Evolutionary conservation across 2,113 vertebrate species (phyloP), one percentile per base, ranked within the genome.

Genomic region (Ammodytes dubius): DNA sequence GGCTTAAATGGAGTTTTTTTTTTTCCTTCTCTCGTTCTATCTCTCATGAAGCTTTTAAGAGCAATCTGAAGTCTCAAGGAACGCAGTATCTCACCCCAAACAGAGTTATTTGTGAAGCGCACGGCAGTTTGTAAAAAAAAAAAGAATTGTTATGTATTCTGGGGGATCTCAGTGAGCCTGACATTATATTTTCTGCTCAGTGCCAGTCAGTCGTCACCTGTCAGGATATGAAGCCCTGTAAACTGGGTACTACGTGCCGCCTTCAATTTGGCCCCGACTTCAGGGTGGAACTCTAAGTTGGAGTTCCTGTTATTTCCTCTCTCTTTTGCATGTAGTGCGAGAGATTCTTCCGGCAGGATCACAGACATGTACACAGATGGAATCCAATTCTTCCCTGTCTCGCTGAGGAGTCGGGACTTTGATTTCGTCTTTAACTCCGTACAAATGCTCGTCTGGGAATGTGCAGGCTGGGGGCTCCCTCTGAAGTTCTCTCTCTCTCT

Each of bases 401-500:
- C 52, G 74, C 90, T 68, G 88, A 87, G 83, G 83, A 92, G 86
- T 83, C 85, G 7, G 27, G 81, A 84, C 94, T 92, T 94, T 92
- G 92, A 94, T 94, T 27, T 93, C 70, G 89, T 90, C 90, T 93
- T 91, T 93, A 94, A 92, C 83, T 82, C 84, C 27, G 85, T 89
- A 87, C 92, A 91, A 96, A 95, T 94, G 95, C 94, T 93, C 92
- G 87, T 91, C 93, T 92, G 88, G 89, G 91, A 92, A 93, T 89
- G 91, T 52, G 84, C 88, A 74, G 60, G 88, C 92, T 85, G 91
- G 90, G 85, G 88, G 86, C 88, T 92, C 63, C 87, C 78, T 91
- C 84, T 87, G 90, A 93, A 93, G 83, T 88, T 82, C 17, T 85
- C 47, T 68, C 78, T 73, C 71, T 65, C 57, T 86, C 65, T 75